Percentiles rank a stretch among this genome's conserved stretches.
phyloP scores from a whole-genome alignment of 37 sponge, comb jelly and placozoan species.

The Oscarella lobularis region DNA sequence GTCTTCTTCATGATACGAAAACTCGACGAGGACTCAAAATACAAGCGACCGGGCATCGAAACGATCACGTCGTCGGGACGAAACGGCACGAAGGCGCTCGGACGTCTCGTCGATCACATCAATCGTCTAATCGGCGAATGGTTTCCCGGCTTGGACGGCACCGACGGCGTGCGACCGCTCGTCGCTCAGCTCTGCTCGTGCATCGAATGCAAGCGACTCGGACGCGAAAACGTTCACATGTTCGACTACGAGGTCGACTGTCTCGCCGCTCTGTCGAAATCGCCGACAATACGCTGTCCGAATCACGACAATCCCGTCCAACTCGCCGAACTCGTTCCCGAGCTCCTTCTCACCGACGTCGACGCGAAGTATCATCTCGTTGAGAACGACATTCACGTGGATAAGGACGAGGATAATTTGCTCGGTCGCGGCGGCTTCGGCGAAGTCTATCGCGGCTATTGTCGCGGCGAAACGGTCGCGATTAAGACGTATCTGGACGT shows the following conservation, averaged over 20 bases:
- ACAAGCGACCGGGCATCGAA: background rate
- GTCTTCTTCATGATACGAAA: background rate
- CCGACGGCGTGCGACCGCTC: background rate
- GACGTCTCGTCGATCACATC: slow-evolving; percentile 53
- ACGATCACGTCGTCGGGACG: slow-evolving; percentile 17
- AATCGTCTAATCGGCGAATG: slow-evolving; percentile 49
- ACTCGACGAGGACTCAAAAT: background rate
- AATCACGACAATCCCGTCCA: slow-evolving; percentile 7
- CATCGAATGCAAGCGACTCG: slow-evolving; percentile 25
- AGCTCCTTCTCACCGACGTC: slow-evolving; percentile 67
- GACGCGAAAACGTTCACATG: background rate
- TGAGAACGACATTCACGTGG: slow-evolving; percentile 29
- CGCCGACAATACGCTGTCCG: background rate
- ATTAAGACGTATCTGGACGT: slow-evolving; percentile 44
- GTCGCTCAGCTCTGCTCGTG: slow-evolving; percentile 20
- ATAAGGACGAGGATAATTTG: slow-evolving; percentile 30
- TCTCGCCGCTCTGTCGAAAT: background rate
- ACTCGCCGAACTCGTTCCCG: slow-evolving; percentile 64
- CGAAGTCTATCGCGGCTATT: slow-evolving; percentile 57
- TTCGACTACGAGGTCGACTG: background rate
- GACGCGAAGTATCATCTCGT: slow-evolving; percentile 45
- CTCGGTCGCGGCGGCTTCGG: slow-evolving; percentile 80
- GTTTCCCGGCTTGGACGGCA: slow-evolving; percentile 53
- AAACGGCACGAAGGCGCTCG: slow-evolving; percentile 46
- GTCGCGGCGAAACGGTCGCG: slow-evolving; percentile 47